phyloP scores from a whole-genome alignment of 2,888 invertebrate genomes.

The Watsonalla cultraria region DNA sequence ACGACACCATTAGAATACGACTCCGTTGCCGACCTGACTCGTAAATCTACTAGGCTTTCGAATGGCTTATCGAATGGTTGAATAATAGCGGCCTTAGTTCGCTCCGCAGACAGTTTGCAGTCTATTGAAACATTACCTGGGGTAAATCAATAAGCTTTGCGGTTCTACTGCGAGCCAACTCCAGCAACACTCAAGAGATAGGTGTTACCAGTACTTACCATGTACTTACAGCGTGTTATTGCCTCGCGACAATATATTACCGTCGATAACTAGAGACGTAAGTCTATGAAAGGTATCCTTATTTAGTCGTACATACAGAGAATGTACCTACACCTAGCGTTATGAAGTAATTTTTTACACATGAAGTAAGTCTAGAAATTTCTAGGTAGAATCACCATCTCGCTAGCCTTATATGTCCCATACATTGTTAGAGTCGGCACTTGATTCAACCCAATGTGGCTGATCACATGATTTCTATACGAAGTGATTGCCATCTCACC shows the following conservation, averaged over 20 bases:
- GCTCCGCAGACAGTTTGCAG: slow-evolving; percentile 18
- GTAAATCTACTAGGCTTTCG: not conserved
- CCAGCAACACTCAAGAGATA: not conserved
- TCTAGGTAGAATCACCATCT: too few species aligned
- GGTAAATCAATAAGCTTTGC: slow-evolving; percentile 33
- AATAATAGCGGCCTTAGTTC: not conserved
- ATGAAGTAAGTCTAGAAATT: too few species aligned
- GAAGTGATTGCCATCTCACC: too few species aligned
- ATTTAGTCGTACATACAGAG: too few species aligned
- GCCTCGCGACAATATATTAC: not conserved
- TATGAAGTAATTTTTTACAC: too few species aligned
- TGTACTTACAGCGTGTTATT: not conserved
- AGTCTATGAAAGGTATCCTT: too few species aligned
- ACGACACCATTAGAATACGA: not conserved
- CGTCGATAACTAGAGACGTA: not conserved
- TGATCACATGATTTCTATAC: too few species aligned
- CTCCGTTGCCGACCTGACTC: not conserved
- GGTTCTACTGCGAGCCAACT: slow-evolving; percentile 10
- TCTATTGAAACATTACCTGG: slow-evolving; percentile 37
- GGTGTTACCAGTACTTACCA: slow-evolving; percentile 5
- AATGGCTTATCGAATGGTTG: not conserved
- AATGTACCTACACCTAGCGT: too few species aligned
- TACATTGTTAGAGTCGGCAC: too few species aligned
- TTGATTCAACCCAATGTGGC: too few species aligned
- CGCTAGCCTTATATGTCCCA: too few species aligned